Conservation (phyloP, 2,888 invertebrate species). For the Lasius fuliginosus region DNA sequence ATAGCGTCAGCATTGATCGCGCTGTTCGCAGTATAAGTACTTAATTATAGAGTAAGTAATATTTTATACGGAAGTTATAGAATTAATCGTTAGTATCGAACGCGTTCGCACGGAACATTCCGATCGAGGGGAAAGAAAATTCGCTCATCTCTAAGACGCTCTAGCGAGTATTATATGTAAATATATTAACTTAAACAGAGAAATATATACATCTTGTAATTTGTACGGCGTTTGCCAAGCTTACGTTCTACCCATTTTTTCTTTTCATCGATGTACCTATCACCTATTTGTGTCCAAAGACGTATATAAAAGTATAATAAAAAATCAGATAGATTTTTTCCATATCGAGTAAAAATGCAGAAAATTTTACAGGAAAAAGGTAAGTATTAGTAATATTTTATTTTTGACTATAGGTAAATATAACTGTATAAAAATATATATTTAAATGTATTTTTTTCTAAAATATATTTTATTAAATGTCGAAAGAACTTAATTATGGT, state of each 20-base stretch:
- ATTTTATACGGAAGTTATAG: slow-evolving; percentile 33
- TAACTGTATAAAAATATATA: neutral
- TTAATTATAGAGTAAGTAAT: slow-evolving; percentile 22
- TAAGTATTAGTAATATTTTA: slow-evolving; percentile 39
- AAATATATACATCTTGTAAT: slow-evolving; percentile 67
- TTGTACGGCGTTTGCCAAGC: slow-evolving; percentile 50
- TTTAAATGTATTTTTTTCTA: neutral
- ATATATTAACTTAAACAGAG: slow-evolving; percentile 73
- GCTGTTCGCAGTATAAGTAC: slow-evolving; percentile 7
- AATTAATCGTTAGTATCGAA: slow-evolving; percentile 20
- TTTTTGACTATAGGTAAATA: neutral
- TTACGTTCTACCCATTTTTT: neutral
- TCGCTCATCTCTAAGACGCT: slow-evolving; percentile 31
- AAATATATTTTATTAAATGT: neutral
- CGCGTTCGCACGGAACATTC: slow-evolving; percentile 13
- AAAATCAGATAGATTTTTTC: slow-evolving; percentile 38
- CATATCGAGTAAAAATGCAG: slow-evolving; percentile 13
- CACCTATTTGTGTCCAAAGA: slow-evolving; percentile 3
- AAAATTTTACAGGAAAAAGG: slow-evolving; percentile 13
- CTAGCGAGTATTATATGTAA: slow-evolving; percentile 74
- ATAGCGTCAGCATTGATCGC: slow-evolving; percentile 12
- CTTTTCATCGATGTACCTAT: slow-evolving; percentile 18
- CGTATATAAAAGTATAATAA: slow-evolving; percentile 31
- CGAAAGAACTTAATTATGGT: neutral
- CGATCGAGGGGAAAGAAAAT: slow-evolving; percentile 10